Base-by-base conservation (phyloP, 2,113 vertebrate genomes). In the Micromys minutus region DNA sequence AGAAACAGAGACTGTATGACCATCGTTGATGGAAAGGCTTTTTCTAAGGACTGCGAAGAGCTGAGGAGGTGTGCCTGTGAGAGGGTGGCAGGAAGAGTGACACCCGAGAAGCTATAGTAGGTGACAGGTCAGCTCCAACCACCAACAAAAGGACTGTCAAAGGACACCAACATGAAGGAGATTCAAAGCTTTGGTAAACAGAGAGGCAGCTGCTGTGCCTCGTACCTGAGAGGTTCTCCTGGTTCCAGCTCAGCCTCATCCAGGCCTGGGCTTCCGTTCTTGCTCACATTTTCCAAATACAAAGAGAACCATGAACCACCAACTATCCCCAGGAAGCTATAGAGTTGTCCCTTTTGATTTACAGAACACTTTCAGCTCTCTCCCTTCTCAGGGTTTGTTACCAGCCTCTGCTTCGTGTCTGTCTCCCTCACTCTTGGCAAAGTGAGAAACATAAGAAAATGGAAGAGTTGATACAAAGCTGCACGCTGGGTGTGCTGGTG, bases 21-120 rank as follows among this genome's bases (percentile, higher is more conserved):
- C 55, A 97, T 98, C 85, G 88, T 97, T 50, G 95, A 96, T 6
- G 95, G 96, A 15, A 98, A 93, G 50, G 94, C 95, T 74, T 97
- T 97, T 77, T 97, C 97, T 0, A 98, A 98, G 79, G 94, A 98
- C 93, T 98, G 97, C 86, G 81, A 34, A 26, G 97, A 98, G 52
- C 29, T 98, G 88, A 95, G 97, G 34, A 89, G 97, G 4, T 98
- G 97, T 50, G 95, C 94, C 0, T 98, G 97, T 72, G 93, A 97
- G 36, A 86, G 8, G 67, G 2, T 0, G 0, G 96, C 96, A 0
- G 77, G 45, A 0, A 5, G 0, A 0, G 96, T 97, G 92, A 81
- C 76, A 12, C 81, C 76, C 0, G 92, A 95, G 26, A 67, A 5
- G 22, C 81, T 98, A 1, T 61, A 0, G 2, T 90, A 95, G 90